Conservation (phyloP, 1,140 invertebrate genomes). For the Chionoecetes opilio region DNA sequence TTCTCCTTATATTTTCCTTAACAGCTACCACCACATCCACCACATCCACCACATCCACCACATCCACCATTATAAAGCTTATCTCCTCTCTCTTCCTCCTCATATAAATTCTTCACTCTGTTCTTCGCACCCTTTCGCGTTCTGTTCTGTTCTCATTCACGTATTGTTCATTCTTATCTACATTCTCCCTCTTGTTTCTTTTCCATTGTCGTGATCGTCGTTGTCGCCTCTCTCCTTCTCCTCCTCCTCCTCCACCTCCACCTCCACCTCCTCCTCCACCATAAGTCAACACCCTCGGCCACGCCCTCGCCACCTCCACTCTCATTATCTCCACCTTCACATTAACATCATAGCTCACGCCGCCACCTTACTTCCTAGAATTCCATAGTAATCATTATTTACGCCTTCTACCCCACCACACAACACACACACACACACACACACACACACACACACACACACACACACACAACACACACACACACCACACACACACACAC, state of each 20-base stretch:
- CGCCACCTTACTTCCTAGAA: neutral
- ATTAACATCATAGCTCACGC: constrained; percentile 1
- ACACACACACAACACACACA: constrained; percentile 9
- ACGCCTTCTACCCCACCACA: neutral
- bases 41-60: too few relatives aligned
- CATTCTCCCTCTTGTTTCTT: neutral
- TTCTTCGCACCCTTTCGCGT: too few relatives aligned
- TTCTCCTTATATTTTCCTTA: too few relatives aligned
- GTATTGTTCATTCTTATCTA: too few relatives aligned
- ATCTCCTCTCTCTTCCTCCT: too few relatives aligned
- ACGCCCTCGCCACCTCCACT: neutral
- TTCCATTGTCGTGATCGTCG: too few relatives aligned
- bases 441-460: neutral
- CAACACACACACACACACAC: neutral
- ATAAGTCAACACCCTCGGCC: neutral
- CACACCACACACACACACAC: neutral
- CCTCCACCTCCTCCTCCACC: neutral
- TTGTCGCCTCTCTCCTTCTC: too few relatives aligned
- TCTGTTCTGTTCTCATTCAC: too few relatives aligned
- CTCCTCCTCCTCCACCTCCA: neutral
- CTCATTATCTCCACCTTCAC: constrained; percentile 9
- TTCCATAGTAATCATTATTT: constrained; percentile 9
- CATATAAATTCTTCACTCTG: too few relatives aligned
- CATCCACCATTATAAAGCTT: too few relatives aligned
- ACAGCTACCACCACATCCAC: too few relatives aligned